These are phyloP conservation scores for Sinelater perroti DNA, from an alignment of 2,888 invertebrate genomes.

Conservation along the genomic window DNA sequence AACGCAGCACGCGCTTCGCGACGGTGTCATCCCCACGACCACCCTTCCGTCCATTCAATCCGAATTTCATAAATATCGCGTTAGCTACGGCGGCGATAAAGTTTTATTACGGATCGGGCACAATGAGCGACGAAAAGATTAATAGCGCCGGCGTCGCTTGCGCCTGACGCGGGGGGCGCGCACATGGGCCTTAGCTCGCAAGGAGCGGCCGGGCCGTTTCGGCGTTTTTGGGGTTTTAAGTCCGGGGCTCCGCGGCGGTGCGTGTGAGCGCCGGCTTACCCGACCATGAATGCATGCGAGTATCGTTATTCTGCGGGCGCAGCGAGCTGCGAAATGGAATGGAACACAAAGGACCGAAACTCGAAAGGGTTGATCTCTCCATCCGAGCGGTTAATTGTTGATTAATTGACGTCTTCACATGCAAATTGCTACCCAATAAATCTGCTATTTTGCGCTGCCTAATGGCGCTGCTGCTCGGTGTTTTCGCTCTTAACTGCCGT, in stretches of 20 bases:
- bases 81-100: conserved; percentile 35
- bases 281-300: conserved; percentile 40
- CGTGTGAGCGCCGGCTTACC: conserved; percentile 33
- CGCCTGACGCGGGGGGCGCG: conserved; percentile 16
- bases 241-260: conserved; percentile 26
- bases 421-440: conserved; percentile 42
- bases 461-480: conserved; percentile 19
- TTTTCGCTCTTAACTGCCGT: conserved; percentile 11
- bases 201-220: not conserved
- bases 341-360: conserved; percentile 44
- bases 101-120: conserved; percentile 21
- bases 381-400: conserved; percentile 51
- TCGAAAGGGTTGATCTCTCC: conserved; percentile 49
- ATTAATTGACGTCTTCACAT: conserved; percentile 54
- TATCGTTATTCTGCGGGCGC: conserved; percentile 49
- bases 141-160: conserved; percentile 20
- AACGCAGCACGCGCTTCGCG: conserved; percentile 25
- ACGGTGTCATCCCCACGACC: conserved; percentile 31
- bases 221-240: not conserved
- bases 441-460: conserved; percentile 28
- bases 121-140: conserved; percentile 24
- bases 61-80: conserved; percentile 31
- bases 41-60: conserved; percentile 22
- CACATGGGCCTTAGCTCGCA: conserved; percentile 11
- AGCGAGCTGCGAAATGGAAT: conserved; percentile 48